Percentiles rank a stretch among this genome's conserved stretches.
These are phyloP conservation scores for Crocodylus rhombifer DNA, from an alignment of 2,797 vertebrate genomes.

Conservation along the genomic window DNA sequence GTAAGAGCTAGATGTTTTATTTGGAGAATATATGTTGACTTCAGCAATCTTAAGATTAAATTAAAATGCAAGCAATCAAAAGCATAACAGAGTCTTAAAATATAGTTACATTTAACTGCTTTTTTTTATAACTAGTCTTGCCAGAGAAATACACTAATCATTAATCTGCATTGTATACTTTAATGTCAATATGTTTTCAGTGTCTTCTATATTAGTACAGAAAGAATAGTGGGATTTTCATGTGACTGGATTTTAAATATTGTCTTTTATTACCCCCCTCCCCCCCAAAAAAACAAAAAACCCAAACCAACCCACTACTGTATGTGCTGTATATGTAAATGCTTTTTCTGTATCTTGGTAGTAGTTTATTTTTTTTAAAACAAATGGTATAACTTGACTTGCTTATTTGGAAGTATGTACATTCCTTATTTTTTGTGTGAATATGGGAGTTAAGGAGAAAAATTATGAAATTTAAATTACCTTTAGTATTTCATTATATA, in stretches of 20 bases:
- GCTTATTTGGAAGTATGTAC: not conserved
- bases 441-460: not conserved
- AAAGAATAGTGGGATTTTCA: conserved; percentile 23
- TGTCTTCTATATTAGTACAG: conserved; percentile 33
- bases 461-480: conserved; percentile 17
- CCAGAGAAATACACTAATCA: not conserved
- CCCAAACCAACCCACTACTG: not conserved
- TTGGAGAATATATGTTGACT: conserved; percentile 48
- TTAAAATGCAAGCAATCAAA: conserved; percentile 35
- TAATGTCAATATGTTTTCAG: not conserved
- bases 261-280: not conserved
- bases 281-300: too few relatives aligned
- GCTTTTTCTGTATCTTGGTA: not conserved
- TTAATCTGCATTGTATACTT: not conserved
- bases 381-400: not conserved
- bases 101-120: not conserved
- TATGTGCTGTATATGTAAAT: not conserved
- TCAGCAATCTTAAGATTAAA: conserved; percentile 40
- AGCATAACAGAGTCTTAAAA: conserved; percentile 17
- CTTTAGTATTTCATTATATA: not conserved
- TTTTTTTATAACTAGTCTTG: conserved; percentile 5
- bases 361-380: not conserved
- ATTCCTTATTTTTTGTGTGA: not conserved
- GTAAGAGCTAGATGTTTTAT: not conserved
- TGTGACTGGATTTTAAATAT: not conserved